Evolutionary conservation across 2,797 vertebrate genomes (phyloP), one percentile per base, ranked within the genome.

Genomic region (Carapus acus): DNA sequence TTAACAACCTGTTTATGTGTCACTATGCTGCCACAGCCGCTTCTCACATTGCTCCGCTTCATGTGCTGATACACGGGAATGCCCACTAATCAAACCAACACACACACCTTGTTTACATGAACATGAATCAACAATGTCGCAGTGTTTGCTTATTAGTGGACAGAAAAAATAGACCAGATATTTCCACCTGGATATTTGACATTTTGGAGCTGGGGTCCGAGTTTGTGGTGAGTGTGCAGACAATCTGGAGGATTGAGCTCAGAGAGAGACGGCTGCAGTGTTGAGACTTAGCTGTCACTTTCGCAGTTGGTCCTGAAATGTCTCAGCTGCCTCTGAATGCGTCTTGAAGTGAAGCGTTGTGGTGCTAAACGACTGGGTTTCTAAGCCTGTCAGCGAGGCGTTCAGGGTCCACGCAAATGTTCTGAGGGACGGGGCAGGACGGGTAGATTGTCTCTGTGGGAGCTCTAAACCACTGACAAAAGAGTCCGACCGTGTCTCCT

Each of bases 291-390:
- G 60, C 72, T 77, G 66, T 33, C 65, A 74, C 68, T 80, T 82
- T 83, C 62, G 55, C 84, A 82, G 63, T 83, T 71, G 77, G 78
- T 82, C 63, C 42, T 20, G 29, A 85, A 81, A 83, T 81, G 56
- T 74, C 67, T 73, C 69, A 51, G 70, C 62, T 52, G 65, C 67
- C 31, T 59, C 77, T 70, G 66, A 69, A 74, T 55, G 52, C 60
- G 61, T 47, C 56, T 52, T 57, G 65, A 47, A 27, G 43, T 76
- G 59, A 69, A 65, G 67, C 54, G 62, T 43, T 44, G 54, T 51
- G 20, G 40, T 55, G 64, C 41, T 49, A 38, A 29, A 69, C 49
- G 50, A 22, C 41, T 24, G 23, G 56, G 40, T 49, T 54, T 56
- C 64, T 49, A 48, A 58, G 47, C 24, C 33, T 23, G 41, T 1